Evolutionary conservation across 2,113 vertebrate species (phyloP).

Genomic region (Paramisgurnus dabryanus): DNA sequence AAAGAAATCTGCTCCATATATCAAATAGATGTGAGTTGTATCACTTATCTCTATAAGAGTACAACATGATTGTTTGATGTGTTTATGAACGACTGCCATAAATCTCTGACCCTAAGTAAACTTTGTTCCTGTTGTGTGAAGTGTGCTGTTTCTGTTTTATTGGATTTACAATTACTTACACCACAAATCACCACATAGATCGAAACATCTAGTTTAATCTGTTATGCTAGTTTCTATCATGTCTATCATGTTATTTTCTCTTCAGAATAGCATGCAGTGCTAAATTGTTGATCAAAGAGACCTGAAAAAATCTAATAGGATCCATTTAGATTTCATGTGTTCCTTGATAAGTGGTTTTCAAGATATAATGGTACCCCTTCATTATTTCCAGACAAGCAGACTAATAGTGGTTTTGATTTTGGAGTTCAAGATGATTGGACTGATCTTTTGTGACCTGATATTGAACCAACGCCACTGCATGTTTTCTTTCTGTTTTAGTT

Average conservation of each 20-base stretch:
- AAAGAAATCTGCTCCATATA: neutral
- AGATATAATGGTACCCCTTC: too few species aligned
- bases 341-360: too few species aligned
- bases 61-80: neutral
- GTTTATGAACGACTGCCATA: neutral
- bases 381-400: neutral
- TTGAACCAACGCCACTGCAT: neutral
- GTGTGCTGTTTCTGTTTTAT: too few species aligned
- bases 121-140: too few species aligned
- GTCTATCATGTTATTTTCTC: too few species aligned
- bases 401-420: neutral
- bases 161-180: too few species aligned
- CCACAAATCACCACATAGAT: too few species aligned
- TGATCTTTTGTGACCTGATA: neutral
- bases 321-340: neutral
- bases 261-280: too few species aligned
- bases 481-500: neutral
- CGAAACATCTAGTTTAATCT: too few species aligned
- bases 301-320: neutral
- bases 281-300: too few species aligned
- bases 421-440: neutral
- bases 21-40: neutral
- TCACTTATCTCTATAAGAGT: neutral
- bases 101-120: too few species aligned
- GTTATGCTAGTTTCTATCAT: too few species aligned